A percentile compares a stretch with the other conserved stretches of the same genome.
Conservation (phyloP, 2,888 invertebrate species). For the Hoplodrina ambigua region DNA sequence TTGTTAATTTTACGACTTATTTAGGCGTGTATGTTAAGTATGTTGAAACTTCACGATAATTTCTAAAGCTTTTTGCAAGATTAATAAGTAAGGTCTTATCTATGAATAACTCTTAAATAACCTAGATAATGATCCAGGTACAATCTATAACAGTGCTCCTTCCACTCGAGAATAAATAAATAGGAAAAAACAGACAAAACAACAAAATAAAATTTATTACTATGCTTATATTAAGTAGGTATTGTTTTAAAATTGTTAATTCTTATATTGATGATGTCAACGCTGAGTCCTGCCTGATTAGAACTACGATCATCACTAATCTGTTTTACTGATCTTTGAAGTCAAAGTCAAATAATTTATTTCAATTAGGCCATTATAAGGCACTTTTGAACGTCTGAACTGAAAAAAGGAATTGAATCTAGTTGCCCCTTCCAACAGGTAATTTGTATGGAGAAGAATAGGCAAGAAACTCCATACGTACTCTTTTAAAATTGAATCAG, state of each 20-base stretch:
- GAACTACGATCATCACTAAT: neutral
- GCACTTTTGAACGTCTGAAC: too few species aligned
- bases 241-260: constrained; percentile 29
- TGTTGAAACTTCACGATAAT: neutral
- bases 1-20: neutral
- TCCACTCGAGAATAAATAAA: neutral
- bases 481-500: too few species aligned
- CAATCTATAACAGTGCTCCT: neutral
- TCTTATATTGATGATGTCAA: constrained; percentile 16
- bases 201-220: constrained; percentile 18
- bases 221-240: constrained; percentile 23
- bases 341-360: too few species aligned
- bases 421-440: too few species aligned
- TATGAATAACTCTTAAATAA: too few species aligned
- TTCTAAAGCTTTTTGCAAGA: neutral
- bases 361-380: too few species aligned
- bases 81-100: neutral
- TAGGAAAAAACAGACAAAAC: neutral
- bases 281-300: neutral
- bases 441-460: too few species aligned
- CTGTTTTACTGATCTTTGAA: neutral
- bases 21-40: neutral
- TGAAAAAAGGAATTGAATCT: too few species aligned
- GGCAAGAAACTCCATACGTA: too few species aligned
- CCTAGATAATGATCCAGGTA: neutral